Evolutionary conservation across 2,888 invertebrate genomes (phyloP).

Genomic region (Pegoplata infirma): DNA sequence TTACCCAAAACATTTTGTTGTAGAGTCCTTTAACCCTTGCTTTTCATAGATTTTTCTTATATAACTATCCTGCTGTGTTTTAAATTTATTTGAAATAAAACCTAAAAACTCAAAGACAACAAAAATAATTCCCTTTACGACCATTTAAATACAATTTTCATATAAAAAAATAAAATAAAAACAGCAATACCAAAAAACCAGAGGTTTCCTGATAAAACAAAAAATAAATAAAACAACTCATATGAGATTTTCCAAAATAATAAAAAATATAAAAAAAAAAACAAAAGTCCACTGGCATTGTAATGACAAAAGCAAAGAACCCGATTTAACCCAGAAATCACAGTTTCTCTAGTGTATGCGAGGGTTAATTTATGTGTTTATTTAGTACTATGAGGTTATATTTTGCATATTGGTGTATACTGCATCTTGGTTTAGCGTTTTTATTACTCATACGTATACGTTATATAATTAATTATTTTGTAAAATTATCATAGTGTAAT

Average conservation of each 20-base stretch:
- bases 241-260: slow-evolving; percentile 59
- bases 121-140: slow-evolving; percentile 60
- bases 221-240: slow-evolving; percentile 59
- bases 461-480: too few relatives aligned
- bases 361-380: neutral
- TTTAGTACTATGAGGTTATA: too few relatives aligned
- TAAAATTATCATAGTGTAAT: too few relatives aligned
- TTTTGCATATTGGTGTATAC: too few relatives aligned
- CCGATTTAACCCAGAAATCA: slow-evolving; percentile 48
- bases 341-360: neutral
- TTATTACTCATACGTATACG: too few relatives aligned
- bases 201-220: slow-evolving; percentile 43
- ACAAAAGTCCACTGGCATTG: slow-evolving; percentile 31
- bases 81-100: slow-evolving; percentile 41
- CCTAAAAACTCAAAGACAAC: slow-evolving; percentile 23
- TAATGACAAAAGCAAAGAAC: slow-evolving; percentile 40
- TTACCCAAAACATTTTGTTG: neutral
- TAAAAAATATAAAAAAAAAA: slow-evolving; percentile 6
- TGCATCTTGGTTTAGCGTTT: too few relatives aligned
- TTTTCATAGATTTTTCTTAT: too few relatives aligned
- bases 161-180: slow-evolving; percentile 36
- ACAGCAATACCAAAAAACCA: slow-evolving; percentile 63
- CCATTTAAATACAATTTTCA: slow-evolving; percentile 58
- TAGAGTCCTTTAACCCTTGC: slow-evolving; percentile 27
- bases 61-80: slow-evolving; percentile 33